A percentile compares a stretch with the other conserved stretches of the same genome.
Conservation (phyloP, 2,113 vertebrate genomes). For the Orientallactaga bullata region DNA sequence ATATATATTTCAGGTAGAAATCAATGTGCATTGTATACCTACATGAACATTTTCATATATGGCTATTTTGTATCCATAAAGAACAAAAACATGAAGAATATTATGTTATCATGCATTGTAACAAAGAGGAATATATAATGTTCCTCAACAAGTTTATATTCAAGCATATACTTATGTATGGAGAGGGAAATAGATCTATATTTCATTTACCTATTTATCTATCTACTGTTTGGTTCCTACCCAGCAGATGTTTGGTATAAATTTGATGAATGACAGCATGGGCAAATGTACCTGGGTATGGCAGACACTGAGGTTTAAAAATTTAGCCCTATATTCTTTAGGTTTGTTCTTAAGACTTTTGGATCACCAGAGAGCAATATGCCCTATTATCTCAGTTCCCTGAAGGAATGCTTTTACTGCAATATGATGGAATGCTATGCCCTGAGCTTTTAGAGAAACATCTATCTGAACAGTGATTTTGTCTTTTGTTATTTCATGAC, state of each 20-base stretch:
- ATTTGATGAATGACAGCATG: slow-evolving; percentile 32
- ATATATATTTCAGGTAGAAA: background rate
- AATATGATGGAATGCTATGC: slow-evolving; percentile 74
- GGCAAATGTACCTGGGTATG: background rate
- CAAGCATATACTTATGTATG: background rate
- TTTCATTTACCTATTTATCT: background rate
- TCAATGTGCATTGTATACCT: background rate
- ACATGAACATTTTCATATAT: background rate
- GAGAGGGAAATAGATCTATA: background rate
- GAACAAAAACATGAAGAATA: background rate
- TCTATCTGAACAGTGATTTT: slow-evolving; percentile 62
- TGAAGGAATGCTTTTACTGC: slow-evolving; percentile 68
- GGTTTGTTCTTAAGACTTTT: slow-evolving; percentile 38
- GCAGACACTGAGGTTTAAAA: background rate
- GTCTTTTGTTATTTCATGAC: slow-evolving; percentile 73
- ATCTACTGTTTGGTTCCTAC: background rate
- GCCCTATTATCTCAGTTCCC: slow-evolving; percentile 70
- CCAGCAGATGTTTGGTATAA: background rate
- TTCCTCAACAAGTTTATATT: background rate
- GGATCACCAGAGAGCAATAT: slow-evolving; percentile 63
- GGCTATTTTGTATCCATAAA: background rate
- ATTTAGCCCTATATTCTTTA: background rate
- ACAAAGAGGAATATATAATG: background rate
- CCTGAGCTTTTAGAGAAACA: slow-evolving; percentile 74
- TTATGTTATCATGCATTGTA: background rate